Evolutionary conservation across 2,888 invertebrate species (phyloP), one percentile per base, ranked within the genome.

Genomic region (Drosophila incognita): DNA sequence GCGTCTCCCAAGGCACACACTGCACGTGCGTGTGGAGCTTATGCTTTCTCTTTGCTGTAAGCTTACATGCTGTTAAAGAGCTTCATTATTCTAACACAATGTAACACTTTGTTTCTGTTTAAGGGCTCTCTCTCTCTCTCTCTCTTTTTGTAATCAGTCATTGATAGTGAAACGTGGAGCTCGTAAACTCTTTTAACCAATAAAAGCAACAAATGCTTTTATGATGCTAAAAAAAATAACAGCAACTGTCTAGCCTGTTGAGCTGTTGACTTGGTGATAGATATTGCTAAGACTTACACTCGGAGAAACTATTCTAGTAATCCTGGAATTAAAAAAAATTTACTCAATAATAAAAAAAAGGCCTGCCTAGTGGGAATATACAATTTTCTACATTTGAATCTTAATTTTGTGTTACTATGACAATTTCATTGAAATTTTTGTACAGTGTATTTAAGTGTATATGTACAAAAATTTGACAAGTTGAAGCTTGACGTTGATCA

Each of bases 11-110:
- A 62, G 27, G 38, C 42, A 35, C 59, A 27, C 59, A 74, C 65
- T 75, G 70, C 87, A 89, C 82, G 89, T 88, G 84, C 87, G 73
- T 76, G 52, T 64, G 67, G 53, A 63, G 69, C 79, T 73, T 64
- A 68, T 38, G 52, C 59, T 35, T 35, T 52, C 77, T 75, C 74
- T 77, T 79, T 38, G 64, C 62, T 77, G 76, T 79, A 77, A 77
- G 59, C 57, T 62, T 66, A 63, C 71, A 79, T 46, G 58, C 36
- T 59, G 51, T 53, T 65, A 62, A 74, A 73, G 77, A 78, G 65
- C 24, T 13, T 11, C 21, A 56, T 38, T 29, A 59, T 35, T 48
- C 54, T 31, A 64, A 67, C 70, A 57, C 70, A 80, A 79, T 82
- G 79, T 73, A 69, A 85, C 62, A 56, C 60, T 56, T 40, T 60